Base-by-base conservation (phyloP, 2,888 invertebrate genomes). In the Lymantria monacha region DNA sequence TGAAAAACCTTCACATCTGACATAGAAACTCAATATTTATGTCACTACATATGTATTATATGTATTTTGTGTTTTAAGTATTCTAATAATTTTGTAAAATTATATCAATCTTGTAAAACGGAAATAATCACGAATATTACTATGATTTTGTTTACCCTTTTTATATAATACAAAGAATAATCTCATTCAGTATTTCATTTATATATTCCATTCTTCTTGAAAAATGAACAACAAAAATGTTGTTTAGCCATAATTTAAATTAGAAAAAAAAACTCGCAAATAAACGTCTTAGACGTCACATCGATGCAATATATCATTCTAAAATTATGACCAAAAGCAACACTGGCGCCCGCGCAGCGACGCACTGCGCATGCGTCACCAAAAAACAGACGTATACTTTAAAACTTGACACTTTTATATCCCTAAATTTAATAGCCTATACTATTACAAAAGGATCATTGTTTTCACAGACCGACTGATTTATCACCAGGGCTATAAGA, bases 401-500 rank as follows among this genome's bases (percentile, higher is more conserved):
- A 49, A 64, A 69, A 69, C 69, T 70, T 71, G 79, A 81, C 81
- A 74, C 84, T 88, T 66, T 89, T 82, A 87, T 78, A 78, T 75
- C 70, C 74, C 72, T 63, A 79, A 78, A 79, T 87, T 89, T 91
- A 85, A 91, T 83, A 81, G 81, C 85, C 81, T 85, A 86, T 88
- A 82, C 78, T 76, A 84, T 91, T 89, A 91, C 91, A 91, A 91
- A 90, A 89, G 83, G 77, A 76, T 81, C 81, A 81, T 83, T 91
- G 91, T 91, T 87, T 88, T 86, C 81, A 75, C 83, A 85, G 83
- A 77, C 82, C 56, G 66, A 59, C 72, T 87, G 85, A 90, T 90
- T 89, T 90, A 90, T 75, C 72, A 69, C 55, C 63, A 64, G 68
- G 71, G 77, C 44, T 42, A 46, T 46, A 49, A 43, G 46, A n/a